phyloP scores from a whole-genome alignment of 2,888 invertebrate genomes.

The Chalcis sispes region DNA sequence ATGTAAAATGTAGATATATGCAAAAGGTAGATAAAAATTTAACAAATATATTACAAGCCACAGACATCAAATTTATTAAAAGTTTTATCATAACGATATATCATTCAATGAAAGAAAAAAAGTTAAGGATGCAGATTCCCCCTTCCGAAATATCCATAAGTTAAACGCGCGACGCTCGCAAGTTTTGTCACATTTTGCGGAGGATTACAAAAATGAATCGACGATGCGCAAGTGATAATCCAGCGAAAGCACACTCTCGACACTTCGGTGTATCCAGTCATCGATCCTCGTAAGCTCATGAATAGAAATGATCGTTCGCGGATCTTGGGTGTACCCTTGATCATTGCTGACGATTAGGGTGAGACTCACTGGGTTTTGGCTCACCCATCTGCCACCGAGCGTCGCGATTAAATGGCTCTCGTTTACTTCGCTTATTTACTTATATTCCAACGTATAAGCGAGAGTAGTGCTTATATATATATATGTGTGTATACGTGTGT shows the following conservation, averaged over 20 bases:
- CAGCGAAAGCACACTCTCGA: slow-evolving; percentile 29
- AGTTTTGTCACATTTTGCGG: slow-evolving; percentile 44
- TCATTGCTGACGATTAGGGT: slow-evolving; percentile 73
- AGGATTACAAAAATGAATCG: slow-evolving; percentile 50
- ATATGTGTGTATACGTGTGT: too few relatives aligned
- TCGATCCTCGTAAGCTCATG: slow-evolving; percentile 66
- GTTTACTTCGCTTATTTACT: slow-evolving; percentile 53
- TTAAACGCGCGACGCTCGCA: too few relatives aligned
- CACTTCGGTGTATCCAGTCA: slow-evolving; percentile 56
- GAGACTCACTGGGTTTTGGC: slow-evolving; percentile 68
- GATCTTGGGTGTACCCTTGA: slow-evolving; percentile 62
- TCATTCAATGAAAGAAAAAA: too few relatives aligned
- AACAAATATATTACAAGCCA: too few relatives aligned
- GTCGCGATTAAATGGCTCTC: slow-evolving; percentile 63
- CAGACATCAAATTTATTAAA: too few relatives aligned
- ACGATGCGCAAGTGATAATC: slow-evolving; percentile 29
- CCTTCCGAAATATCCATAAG: too few relatives aligned
- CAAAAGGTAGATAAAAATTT: too few relatives aligned
- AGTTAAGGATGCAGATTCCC: too few relatives aligned
- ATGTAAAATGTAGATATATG: too few relatives aligned
- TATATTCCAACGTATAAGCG: too few relatives aligned
- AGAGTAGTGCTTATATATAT: too few relatives aligned
- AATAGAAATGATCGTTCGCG: slow-evolving; percentile 69
- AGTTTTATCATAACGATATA: too few relatives aligned
- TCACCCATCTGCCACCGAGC: slow-evolving; percentile 72